Base-by-base conservation (phyloP, 2,113 vertebrate species). In the Anhinga anhinga region DNA sequence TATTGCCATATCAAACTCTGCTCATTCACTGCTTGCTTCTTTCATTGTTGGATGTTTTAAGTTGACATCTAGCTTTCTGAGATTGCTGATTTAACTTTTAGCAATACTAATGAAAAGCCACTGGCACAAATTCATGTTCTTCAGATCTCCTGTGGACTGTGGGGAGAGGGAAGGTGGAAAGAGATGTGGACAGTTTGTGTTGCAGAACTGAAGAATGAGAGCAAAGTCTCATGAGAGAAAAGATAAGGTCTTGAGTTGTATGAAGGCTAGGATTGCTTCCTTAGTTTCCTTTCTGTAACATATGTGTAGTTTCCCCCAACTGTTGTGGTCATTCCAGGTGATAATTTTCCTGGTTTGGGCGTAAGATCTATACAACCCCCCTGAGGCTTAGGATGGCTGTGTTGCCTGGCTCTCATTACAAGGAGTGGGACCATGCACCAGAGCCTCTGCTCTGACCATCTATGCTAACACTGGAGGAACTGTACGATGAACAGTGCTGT, bases 361-460 rank as follows among this genome's bases (percentile, higher is more conserved):
- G 4, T 12, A 56, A 47, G 63, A n/a, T 58, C 11, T 65, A 4
- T 2, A 1, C 11, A 29, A 1, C 1, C 17, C 5, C 7, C 12
- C 17, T 13, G 10, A 61, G 65, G 20, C 15, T 61, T 38, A 9
- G 47, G 38, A 2, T 15, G 26, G 47, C n/a, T 38, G 0, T 0
- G 0, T 72, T 55, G 36, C 36, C 20, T 62, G 58, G 36, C 16
- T 56, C 10, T 9, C 5, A 0, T 18, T 26, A 5, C 0, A 0
- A 12, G 47, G 32, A 30, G n/a, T 7, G 42, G 65, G n/a, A 90
- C 30, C 30, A 44, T 44, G 36, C 72, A 47, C 11, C 56, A 32
- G 56, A 67, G 52, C 26, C 52, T 71, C 58, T 2, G 1, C 58
- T 69, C 47, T 47, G 50, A 25, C 32, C 15, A 0, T 15, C 27